Evolutionary conservation across 2,113 vertebrate genomes (phyloP), one percentile per base, ranked within the genome.

Genomic region (Gnathochromis pfefferi): DNA sequence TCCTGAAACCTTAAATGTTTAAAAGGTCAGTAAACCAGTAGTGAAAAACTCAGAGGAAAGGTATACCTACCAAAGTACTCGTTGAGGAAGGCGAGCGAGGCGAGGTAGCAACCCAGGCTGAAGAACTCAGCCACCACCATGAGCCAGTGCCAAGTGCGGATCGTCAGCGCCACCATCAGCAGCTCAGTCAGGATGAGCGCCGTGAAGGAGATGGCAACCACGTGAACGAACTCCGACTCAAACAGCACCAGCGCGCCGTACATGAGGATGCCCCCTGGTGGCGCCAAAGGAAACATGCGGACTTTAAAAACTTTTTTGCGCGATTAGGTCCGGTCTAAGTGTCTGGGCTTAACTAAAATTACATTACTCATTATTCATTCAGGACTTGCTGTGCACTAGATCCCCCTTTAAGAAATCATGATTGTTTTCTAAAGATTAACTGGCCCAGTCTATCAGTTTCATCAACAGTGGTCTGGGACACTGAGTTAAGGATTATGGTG

Each of bases 121-220:
- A 99, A 96, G 95, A 99, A 96, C 96, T 99, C 97, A 1, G 98
- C 98, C 94, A 98, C 92, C 33, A 97, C 98, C 99, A 99, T 99
- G 88, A 99, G 97, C 97, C 98, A 99, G 96, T 99, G 99, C 99
- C 98, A 99, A 0, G 98, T 99, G 5, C 98, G 95, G 83, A 99
- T 93, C 3, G 97, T 99, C 89, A 99, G 96, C 2, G 99, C 99
- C 95, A 99, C 99, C 99, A 99, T 99, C 91, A 99, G 97, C 91
- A 99, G 97, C 95, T 99, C 99, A 0, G 99, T 99, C 88, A 99
- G 93, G 90, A 99, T 95, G 13, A 99, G 97, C 2, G 99, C 98
- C 4, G 98, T 99, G 96, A 99, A 99, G 79, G 98, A 99, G 97
- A 99, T 99, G 94, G 98, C 98, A 87, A 99, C 98, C 2, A 99